Conservation (phyloP, 2,888 invertebrate species). For the Xylota segnis region DNA sequence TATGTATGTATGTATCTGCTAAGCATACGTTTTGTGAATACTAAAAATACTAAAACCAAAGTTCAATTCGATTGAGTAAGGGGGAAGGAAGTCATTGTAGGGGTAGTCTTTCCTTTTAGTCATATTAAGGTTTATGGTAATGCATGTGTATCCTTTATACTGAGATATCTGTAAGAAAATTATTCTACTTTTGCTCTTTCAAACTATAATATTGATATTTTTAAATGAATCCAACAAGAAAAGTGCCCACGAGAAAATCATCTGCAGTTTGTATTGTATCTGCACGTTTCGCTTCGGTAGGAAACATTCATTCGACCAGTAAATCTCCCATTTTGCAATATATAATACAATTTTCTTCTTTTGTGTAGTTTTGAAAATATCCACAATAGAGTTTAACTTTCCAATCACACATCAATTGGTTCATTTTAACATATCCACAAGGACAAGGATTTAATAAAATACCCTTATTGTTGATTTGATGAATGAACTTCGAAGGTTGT, state of each 20-base stretch:
- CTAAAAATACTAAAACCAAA: background rate
- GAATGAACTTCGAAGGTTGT: conserved; percentile 52
- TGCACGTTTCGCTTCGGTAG: conserved; percentile 16
- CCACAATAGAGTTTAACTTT: conserved; percentile 17
- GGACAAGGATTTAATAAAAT: conserved; percentile 40
- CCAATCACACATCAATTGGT: conserved; percentile 18
- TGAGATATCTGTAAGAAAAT: background rate
- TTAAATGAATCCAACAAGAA: too few relatives aligned
- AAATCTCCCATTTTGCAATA: conserved; percentile 22
- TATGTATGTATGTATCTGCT: background rate
- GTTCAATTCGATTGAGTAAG: background rate
- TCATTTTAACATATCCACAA: conserved; percentile 12
- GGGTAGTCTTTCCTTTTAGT: background rate
- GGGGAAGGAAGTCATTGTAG: conserved; percentile 10
- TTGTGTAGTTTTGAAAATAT: conserved; percentile 26
- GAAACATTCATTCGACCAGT: conserved; percentile 52
- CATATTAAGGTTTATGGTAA: conserved; percentile 12
- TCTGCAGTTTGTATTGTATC: conserved; percentile 8
- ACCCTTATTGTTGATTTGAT: conserved; percentile 41
- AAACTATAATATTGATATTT: too few relatives aligned
- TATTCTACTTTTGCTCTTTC: too few relatives aligned
- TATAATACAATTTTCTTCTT: conserved; percentile 28
- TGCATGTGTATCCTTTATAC: background rate
- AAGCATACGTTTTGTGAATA: background rate
- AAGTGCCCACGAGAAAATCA: too few relatives aligned